A percentile compares a stretch with the other conserved stretches of the same genome.
phyloP scores from a whole-genome alignment of 2,797 vertebrate genomes.

The Neoniphon sammara region DNA sequence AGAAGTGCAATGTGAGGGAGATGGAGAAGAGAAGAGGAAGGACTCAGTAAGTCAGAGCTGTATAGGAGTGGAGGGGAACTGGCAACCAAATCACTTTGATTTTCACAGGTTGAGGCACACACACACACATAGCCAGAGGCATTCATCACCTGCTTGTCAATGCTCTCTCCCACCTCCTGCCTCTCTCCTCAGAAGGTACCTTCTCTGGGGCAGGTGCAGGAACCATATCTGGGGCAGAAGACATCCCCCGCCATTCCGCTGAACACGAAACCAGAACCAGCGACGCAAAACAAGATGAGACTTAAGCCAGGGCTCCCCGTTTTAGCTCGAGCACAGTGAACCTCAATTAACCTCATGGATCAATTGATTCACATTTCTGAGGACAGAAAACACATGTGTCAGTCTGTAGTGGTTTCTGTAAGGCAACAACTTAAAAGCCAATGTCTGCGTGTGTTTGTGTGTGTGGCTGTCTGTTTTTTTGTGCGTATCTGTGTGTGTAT shows the following conservation, averaged over 20 bases:
- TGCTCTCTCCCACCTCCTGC: constrained; percentile 14
- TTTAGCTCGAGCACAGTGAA: not conserved
- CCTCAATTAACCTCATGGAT: not conserved
- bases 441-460: not conserved
- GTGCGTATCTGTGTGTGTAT: not conserved
- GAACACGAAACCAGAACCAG: constrained; percentile 26
- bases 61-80: constrained; percentile 40
- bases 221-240: constrained; percentile 49
- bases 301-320: not conserved
- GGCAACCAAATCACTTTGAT: constrained; percentile 61
- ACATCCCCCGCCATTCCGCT: constrained; percentile 30
- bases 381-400: not conserved
- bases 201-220: constrained; percentile 62
- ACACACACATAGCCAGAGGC: constrained; percentile 63
- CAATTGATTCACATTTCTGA: not conserved
- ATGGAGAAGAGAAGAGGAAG: constrained; percentile 49
- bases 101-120: constrained; percentile 69
- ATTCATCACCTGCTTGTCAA: constrained; percentile 73
- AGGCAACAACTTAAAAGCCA: not conserved
- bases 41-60: constrained; percentile 40
- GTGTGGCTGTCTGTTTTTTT: constrained; percentile 23
- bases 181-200: constrained; percentile 45
- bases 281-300: constrained; percentile 11
- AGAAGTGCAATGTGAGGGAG: constrained; percentile 37
- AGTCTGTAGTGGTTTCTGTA: constrained; percentile 2